These are phyloP conservation scores for Probosciger aterrimus DNA, from an alignment of 2,113 vertebrate species.

Conservation along the genomic window DNA sequence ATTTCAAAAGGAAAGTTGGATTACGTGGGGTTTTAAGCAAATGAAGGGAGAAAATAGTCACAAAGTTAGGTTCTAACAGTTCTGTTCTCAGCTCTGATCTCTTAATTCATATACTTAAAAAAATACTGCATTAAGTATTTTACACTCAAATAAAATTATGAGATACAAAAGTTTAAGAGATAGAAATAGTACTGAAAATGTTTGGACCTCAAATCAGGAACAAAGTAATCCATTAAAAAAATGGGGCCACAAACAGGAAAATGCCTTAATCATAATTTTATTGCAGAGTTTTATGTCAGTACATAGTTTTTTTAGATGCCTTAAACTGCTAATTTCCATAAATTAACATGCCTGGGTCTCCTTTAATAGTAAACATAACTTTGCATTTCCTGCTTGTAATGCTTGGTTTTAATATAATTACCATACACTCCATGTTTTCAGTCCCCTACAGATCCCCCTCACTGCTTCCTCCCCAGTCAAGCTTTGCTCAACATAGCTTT, in stretches of 20 bases:
- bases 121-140: not conserved
- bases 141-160: not conserved
- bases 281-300: not conserved
- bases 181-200: not conserved
- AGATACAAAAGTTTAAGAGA: not conserved
- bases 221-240: not conserved
- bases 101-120: not conserved
- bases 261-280: not conserved
- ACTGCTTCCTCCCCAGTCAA: not conserved
- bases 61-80: not conserved
- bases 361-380: constrained; percentile 40
- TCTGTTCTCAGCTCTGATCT: not conserved
- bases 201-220: not conserved
- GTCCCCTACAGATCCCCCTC: not conserved
- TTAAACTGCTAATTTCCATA: constrained; percentile 45
- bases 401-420: constrained; percentile 23
- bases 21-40: not conserved
- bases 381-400: not conserved
- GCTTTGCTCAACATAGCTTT: not conserved
- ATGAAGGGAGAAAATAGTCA: not conserved
- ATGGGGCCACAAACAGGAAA: constrained; percentile 15
- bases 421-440: not conserved
- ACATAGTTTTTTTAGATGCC: not conserved
- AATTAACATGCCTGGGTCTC: not conserved
- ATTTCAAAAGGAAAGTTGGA: not conserved